Conservation (phyloP, 2,113 vertebrate species). For the Willisornis vidua region DNA sequence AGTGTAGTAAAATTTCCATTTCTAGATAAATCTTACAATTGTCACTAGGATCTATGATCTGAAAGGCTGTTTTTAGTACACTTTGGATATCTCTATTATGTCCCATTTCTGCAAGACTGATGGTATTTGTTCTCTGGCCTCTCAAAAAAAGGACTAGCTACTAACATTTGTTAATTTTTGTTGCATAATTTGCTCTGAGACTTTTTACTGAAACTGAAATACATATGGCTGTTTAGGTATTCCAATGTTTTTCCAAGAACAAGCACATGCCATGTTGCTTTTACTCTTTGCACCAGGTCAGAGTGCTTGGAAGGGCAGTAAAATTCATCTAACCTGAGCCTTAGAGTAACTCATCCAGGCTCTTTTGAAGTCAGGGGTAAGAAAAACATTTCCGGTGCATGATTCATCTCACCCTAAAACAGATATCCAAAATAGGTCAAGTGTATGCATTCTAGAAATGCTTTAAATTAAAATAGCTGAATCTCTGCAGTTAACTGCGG, state of each 20-base stretch:
- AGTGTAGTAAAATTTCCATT: not conserved
- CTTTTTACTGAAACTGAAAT: not conserved
- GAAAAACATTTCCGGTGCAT: not conserved
- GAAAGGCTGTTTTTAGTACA: not conserved
- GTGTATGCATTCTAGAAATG: conserved; percentile 24
- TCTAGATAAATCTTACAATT: not conserved
- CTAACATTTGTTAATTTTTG: not conserved
- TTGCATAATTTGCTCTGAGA: not conserved
- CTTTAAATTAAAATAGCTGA: conserved; percentile 20
- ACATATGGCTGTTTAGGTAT: not conserved
- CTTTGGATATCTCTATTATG: not conserved
- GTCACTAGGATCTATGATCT: not conserved
- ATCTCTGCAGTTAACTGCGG: not conserved
- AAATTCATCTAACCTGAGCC: not conserved
- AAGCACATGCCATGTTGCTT: not conserved
- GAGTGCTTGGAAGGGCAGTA: not conserved
- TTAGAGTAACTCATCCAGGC: not conserved
- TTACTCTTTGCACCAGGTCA: not conserved
- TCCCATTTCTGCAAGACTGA: not conserved
- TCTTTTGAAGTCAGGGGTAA: not conserved
- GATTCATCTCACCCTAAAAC: conserved; percentile 6
- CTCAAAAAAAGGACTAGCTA: not conserved
- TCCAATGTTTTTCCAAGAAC: not conserved
- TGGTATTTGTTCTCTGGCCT: not conserved
- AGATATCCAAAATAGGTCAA: conserved; percentile 43